Conservation (phyloP, 2,113 vertebrate genomes). For the Rissa tridactyla region DNA sequence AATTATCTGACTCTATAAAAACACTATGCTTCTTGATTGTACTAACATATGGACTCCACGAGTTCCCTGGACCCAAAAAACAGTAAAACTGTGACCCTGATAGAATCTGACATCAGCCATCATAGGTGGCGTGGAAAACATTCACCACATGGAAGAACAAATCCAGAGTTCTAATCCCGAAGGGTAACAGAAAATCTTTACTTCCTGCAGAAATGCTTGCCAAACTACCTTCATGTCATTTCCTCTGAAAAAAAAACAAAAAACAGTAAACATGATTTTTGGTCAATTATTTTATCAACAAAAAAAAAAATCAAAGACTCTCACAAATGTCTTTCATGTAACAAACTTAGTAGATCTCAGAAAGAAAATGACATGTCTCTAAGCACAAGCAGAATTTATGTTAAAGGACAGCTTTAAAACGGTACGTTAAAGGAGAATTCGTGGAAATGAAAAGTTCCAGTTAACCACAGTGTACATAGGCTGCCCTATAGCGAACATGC, state of each 20-base stretch:
- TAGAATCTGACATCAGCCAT: conserved; percentile 34
- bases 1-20: conserved; percentile 54
- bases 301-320: not conserved
- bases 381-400: not conserved
- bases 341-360: not conserved
- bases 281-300: not conserved
- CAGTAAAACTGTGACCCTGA: conserved; percentile 33
- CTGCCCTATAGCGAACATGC: not conserved
- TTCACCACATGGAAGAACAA: conserved; percentile 38
- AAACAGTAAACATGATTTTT: not conserved
- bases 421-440: not conserved
- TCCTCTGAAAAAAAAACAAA: not conserved
- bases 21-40: not conserved
- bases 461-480: not conserved
- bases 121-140: conserved; percentile 38
- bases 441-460: not conserved
- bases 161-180: not conserved
- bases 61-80: not conserved
- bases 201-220: not conserved
- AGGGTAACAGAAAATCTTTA: not conserved
- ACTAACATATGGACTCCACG: conserved; percentile 34
- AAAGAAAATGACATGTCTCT: not conserved
- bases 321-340: not conserved
- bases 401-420: not conserved
- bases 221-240: not conserved